These are phyloP conservation scores for Psittacula derbiana DNA, from an alignment of 2,797 vertebrate species.

Conservation along the genomic window DNA sequence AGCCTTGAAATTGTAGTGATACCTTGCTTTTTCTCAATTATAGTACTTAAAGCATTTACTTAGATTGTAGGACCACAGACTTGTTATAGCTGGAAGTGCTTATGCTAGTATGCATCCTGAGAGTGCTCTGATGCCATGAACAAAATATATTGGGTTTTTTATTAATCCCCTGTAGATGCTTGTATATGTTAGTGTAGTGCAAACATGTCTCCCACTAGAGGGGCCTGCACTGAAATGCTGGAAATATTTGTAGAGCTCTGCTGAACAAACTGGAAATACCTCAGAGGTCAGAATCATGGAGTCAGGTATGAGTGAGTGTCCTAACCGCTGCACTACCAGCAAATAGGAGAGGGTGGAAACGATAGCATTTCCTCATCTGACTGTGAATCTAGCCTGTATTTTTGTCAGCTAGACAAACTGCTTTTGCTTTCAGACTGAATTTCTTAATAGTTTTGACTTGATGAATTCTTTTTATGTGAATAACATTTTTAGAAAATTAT, in stretches of 20 bases:
- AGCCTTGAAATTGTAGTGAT: background rate
- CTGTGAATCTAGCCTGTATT: background rate
- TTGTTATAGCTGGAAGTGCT: background rate
- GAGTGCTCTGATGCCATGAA: background rate
- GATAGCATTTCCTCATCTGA: background rate
- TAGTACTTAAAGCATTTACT: background rate
- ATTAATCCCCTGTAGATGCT: background rate
- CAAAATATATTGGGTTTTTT: background rate
- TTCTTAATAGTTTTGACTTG: background rate
- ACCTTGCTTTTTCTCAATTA: background rate
- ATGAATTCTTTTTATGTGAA: background rate
- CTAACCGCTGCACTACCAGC: background rate
- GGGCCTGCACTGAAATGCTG: background rate
- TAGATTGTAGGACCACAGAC: background rate
- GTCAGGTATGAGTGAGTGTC: background rate
- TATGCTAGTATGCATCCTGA: fast-evolving
- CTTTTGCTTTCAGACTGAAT: background rate
- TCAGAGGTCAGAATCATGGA: background rate
- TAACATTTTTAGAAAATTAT: background rate
- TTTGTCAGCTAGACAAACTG: background rate
- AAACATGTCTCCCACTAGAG: background rate
- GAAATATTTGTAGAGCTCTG: background rate
- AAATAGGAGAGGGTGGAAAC: background rate
- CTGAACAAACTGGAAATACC: background rate
- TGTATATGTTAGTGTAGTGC: background rate